Evolutionary conservation across 2,888 invertebrate genomes (phyloP).

Genomic region (Macaria notata): DNA sequence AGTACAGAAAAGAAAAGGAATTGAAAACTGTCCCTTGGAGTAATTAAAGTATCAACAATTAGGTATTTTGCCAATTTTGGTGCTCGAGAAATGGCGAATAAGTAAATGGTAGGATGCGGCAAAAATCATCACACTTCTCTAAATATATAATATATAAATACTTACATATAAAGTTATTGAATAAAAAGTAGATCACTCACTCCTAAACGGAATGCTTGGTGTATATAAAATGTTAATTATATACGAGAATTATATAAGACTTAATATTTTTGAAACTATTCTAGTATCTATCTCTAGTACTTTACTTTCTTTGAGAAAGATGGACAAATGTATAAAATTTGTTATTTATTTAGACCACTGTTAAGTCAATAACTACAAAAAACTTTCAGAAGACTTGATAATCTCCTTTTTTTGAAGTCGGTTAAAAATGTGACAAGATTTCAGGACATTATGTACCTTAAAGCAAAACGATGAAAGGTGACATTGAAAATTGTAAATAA

Average conservation of each 20-base stretch:
- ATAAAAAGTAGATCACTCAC: slow-evolving; percentile 29
- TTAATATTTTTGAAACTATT: slow-evolving; percentile 72
- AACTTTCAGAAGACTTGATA: neutral
- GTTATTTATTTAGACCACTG: slow-evolving; percentile 1
- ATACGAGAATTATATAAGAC: slow-evolving; percentile 55
- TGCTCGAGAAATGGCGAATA: slow-evolving; percentile 45
- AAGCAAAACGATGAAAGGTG: no score
- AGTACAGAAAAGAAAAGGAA: slow-evolving; percentile 23
- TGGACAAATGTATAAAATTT: slow-evolving; percentile 19
- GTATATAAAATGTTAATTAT: slow-evolving; percentile 32
- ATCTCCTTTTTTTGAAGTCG: no score
- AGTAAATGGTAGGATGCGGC: slow-evolving; percentile 44
- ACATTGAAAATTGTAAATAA: no score
- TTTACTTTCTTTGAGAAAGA: slow-evolving; percentile 50
- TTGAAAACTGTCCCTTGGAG: slow-evolving; percentile 27
- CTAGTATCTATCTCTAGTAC: slow-evolving; percentile 52
- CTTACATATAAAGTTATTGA: no score
- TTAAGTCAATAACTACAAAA: neutral
- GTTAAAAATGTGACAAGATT: slow-evolving; percentile 2
- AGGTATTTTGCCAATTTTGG: slow-evolving; percentile 46
- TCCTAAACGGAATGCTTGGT: slow-evolving; percentile 36
- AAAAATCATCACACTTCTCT: slow-evolving; percentile 31
- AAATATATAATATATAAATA: slow-evolving; percentile 30
- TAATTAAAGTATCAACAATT: slow-evolving; percentile 12
- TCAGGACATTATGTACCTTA: slow-evolving; percentile 5